A percentile compares a stretch with the other conserved stretches of the same genome.
Evolutionary conservation across 2,797 vertebrate species (phyloP).

Genomic region (Acestrorhynchus altus): DNA sequence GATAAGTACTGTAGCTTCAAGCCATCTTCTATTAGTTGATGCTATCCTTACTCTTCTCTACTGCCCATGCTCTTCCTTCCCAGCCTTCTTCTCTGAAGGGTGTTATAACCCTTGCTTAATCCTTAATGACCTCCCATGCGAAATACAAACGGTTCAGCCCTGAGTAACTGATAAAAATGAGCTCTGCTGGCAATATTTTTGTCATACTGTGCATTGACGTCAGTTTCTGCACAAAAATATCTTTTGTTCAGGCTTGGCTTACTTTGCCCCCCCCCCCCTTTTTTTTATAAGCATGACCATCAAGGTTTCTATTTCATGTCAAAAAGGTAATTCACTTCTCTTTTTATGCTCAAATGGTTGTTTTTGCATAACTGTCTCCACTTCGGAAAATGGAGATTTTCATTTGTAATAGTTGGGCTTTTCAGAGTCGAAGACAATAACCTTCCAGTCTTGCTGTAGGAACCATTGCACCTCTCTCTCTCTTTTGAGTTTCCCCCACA

Average conservation of each 20-base stretch:
- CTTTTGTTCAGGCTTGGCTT: slow-evolving; percentile 17
- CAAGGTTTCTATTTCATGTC: slow-evolving; percentile 41
- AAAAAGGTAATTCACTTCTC: slow-evolving; percentile 45
- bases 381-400: slow-evolving; percentile 54
- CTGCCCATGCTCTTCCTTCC: background rate
- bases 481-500: slow-evolving; percentile 38
- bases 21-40: slow-evolving; percentile 19
- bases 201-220: background rate
- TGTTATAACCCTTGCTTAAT: background rate
- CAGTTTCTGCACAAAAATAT: background rate
- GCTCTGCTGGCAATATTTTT: background rate
- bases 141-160: slow-evolving; percentile 24
- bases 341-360: slow-evolving; percentile 54
- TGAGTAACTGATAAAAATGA: slow-evolving; percentile 3
- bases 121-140: background rate
- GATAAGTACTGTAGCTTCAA: slow-evolving; percentile 11
- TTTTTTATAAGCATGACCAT: slow-evolving; percentile 15
- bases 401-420: slow-evolving; percentile 50
- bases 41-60: background rate
- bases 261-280: background rate
- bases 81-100: no score
- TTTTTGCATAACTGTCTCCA: slow-evolving; percentile 49
- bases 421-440: slow-evolving; percentile 42
- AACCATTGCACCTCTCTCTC: slow-evolving; percentile 14
- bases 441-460: slow-evolving; percentile 2